Evolutionary conservation across 1,140 invertebrate genomes (phyloP), one percentile per base, ranked within the genome.

Genomic region (Drosophila parvula): DNA sequence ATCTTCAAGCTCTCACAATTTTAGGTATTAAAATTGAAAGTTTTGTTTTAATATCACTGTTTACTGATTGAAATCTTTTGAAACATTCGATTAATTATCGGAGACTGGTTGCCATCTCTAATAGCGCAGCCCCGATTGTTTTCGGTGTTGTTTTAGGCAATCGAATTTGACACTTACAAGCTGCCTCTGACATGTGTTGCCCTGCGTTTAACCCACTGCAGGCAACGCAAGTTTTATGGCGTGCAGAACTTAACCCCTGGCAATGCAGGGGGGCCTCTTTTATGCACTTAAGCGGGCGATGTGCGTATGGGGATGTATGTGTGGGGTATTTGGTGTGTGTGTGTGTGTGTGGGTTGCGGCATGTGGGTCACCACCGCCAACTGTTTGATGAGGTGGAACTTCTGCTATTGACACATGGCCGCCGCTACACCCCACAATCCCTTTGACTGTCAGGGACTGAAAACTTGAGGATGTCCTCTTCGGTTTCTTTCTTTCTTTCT

Each of bases 151-250:
- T 32, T 43, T 61, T 43, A 32, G 80, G 60, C 74, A 69, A 70
- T 75, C 75, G 80, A 69, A 79, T 65, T 79, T 61, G 79, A 82
- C 55, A 79, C 65, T 82, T 74, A 75, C 80, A 82, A 60, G 80
- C 50, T 75, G 74, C 60, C 36, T 63, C 56, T 36, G 62, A 77
- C 79, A 81, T 74, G 63, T 81, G 78, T 81, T 76, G 64, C 27
- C 50, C 65, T 27, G 41, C 59, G 51, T 61, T 81, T 81, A 61
- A 61, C 61, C 74, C 58, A 43, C 40, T 27, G 56, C 63, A 61
- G 27, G 41, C 55, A 22, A 10, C 44, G 43, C 41, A 53, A 73
- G 69, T 55, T 68, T 69, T 69, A 59, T 51, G 48, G 53, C 27
- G 36, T 41, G 22, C 59, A 22, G 45, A 30, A 9, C 32, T 58